Conservation (phyloP, 2,113 vertebrate species). For the Catharus minimus region DNA sequence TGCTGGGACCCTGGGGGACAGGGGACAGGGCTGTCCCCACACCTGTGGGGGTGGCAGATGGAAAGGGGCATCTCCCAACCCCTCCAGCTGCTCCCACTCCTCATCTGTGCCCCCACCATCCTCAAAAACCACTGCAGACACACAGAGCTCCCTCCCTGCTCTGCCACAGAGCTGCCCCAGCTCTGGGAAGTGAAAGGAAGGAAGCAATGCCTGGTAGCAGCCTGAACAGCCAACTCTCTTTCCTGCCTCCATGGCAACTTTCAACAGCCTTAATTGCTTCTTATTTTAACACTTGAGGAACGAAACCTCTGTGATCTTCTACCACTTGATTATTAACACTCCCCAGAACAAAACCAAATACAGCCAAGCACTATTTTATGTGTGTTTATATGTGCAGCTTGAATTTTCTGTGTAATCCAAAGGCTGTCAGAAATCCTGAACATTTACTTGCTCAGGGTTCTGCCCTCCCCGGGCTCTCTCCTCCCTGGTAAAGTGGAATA, state of each 20-base stretch:
- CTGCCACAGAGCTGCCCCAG: neutral
- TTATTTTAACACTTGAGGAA: constrained; percentile 2
- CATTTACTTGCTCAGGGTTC: neutral
- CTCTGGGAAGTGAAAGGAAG: accelerated
- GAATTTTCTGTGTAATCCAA: neutral
- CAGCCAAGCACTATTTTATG: neutral
- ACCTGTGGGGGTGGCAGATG: neutral
- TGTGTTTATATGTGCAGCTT: neutral
- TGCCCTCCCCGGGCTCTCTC: neutral
- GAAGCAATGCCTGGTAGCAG: neutral
- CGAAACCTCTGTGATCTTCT: neutral
- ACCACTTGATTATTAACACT: neutral
- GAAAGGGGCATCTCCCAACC: neutral
- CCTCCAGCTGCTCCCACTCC: neutral
- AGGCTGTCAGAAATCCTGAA: neutral
- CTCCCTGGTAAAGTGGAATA: neutral
- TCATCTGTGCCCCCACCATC: accelerated
- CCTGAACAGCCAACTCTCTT: neutral
- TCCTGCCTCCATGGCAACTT: constrained; percentile 44
- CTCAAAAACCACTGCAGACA: neutral
- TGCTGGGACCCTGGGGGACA: accelerated
- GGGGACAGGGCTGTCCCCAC: neutral
- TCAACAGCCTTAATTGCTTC: constrained; percentile 13
- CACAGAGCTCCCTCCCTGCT: neutral
- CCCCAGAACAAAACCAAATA: neutral